A percentile compares a stretch with the other conserved stretches of the same genome.
These are phyloP conservation scores for Bursaphelenchus okinawaensis DNA, from an alignment of 2,888 invertebrate genomes.

Conservation along the genomic window DNA sequence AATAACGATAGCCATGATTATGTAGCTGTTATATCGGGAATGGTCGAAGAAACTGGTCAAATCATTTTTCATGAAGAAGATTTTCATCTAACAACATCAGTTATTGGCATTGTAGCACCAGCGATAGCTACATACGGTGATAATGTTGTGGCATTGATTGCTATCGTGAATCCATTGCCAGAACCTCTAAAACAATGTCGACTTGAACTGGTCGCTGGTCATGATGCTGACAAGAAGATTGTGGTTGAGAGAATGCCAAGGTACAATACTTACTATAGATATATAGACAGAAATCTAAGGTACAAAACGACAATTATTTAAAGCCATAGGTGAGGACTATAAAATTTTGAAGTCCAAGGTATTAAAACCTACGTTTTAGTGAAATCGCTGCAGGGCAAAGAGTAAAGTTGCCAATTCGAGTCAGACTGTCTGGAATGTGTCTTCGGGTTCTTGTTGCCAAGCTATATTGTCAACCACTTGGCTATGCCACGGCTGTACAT, in stretches of 20 bases:
- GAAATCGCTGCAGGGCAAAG: conserved; percentile 15
- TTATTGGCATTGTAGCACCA: conserved; percentile 8
- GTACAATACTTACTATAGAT: too few relatives aligned
- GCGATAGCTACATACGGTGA: not conserved
- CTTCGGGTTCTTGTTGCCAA: not conserved
- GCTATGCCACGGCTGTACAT: not conserved
- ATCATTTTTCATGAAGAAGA: conserved; percentile 14
- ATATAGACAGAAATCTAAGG: too few relatives aligned
- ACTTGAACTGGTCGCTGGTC: conserved; percentile 6
- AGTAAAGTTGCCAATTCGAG: conserved; percentile 6
- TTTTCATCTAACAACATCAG: conserved; percentile 14
- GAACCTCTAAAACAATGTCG: not conserved
- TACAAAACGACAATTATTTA: too few relatives aligned
- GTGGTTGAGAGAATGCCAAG: not conserved
- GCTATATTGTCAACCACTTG: not conserved
- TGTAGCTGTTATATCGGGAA: conserved; percentile 9
- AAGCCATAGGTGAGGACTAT: too few relatives aligned
- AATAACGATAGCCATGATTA: not conserved
- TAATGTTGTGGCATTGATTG: not conserved
- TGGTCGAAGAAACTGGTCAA: conserved; percentile 15
- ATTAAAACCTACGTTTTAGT: not conserved
- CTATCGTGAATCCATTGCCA: conserved; percentile 11
- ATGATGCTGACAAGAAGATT: not conserved
- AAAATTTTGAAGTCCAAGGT: too few relatives aligned
- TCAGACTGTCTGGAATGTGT: not conserved